A percentile compares a stretch with the other conserved stretches of the same genome.
Conservation (phyloP, 2,888 invertebrate genomes). For the Ganaspis brasiliensis region DNA sequence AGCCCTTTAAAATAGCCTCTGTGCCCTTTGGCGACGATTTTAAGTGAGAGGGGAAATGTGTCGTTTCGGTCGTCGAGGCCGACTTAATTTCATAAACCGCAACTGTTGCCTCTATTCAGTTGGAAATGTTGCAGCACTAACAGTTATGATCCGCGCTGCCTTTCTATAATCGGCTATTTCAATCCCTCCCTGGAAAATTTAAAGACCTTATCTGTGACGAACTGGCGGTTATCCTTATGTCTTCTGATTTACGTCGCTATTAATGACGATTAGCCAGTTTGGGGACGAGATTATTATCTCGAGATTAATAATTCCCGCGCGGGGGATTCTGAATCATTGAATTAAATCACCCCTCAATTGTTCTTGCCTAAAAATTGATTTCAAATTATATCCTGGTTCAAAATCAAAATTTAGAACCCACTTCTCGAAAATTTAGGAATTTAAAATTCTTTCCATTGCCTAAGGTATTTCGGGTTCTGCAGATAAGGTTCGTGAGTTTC, state of each 20-base stretch:
- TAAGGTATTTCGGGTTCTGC: conserved; percentile 20
- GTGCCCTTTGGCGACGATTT: conserved; percentile 39
- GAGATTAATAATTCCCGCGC: conserved; percentile 3
- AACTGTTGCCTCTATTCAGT: conserved; percentile 79
- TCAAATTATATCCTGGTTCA: too few relatives aligned
- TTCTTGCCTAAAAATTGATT: not conserved
- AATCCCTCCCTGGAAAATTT: conserved; percentile 42
- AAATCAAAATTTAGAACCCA: too few relatives aligned
- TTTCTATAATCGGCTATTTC: conserved; percentile 63
- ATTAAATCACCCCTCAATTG: not conserved
- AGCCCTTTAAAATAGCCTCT: too few relatives aligned
- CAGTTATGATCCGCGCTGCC: conserved; percentile 74
- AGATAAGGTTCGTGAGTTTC: conserved; percentile 55
- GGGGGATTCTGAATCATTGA: not conserved
- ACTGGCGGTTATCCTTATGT: conserved; percentile 24
- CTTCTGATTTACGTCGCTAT: conserved; percentile 37
- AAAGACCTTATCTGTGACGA: conserved; percentile 35
- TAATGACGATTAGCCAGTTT: conserved; percentile 28
- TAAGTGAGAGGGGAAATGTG: conserved; percentile 60
- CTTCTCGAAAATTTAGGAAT: not conserved
- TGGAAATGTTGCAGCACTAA: conserved; percentile 75
- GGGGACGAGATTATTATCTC: conserved; percentile 17
- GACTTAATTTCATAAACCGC: conserved; percentile 81
- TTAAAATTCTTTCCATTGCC: conserved; percentile 15
- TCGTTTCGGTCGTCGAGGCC: conserved; percentile 71